Evolutionary conservation across 2,113 vertebrate genomes (phyloP), one percentile per base, ranked within the genome.

Genomic region (Misgurnus anguillicaudatus): DNA sequence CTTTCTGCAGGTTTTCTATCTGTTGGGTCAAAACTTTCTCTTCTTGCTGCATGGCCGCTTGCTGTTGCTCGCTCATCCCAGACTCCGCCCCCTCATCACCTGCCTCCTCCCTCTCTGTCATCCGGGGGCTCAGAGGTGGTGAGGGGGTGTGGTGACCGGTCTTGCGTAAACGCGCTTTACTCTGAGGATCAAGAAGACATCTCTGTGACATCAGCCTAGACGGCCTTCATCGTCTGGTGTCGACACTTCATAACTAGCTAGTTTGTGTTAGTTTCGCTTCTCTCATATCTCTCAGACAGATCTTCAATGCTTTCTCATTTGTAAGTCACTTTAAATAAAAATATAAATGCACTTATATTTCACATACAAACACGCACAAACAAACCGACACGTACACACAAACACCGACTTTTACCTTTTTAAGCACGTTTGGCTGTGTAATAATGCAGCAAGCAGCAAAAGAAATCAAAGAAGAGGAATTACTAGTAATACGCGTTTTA

Each of bases 1-100:
- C 96, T 80, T 97, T 98, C 91, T 98, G 96, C 55, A 98, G 89
- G 85, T 87, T 97, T 87, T 98, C 97, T 0, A 98, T 98, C 90
- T 98, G 96, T 83, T 96, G 93, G 0, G 94, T 94, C 80, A 98
- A 90, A 51, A 96, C 94, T 77, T 90, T 91, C 86, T 98, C 97
- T 85, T 98, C 97, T 82, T 95, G 95, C 88, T 96, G 95, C 94
- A 98, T 95, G 9, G 92, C 95, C 1, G 89, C 90, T 71, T 97
- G 94, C 87, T 98, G 95, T 88, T 96, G 95, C 72, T 97, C 96
- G 0, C 90, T 94, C 63, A 93, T 77, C 1, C 93, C 92, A 0
- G 89, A 77, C 75, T 95, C 96, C 75, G 87, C 77, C 41, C 88
- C 85, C 10, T 91, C 92, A 69, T 94, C 94, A 0, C 84, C 88